Evolutionary conservation across 2,113 vertebrate genomes (phyloP), one percentile per base, ranked within the genome.

Genomic region (Pseudopipra pipra): DNA sequence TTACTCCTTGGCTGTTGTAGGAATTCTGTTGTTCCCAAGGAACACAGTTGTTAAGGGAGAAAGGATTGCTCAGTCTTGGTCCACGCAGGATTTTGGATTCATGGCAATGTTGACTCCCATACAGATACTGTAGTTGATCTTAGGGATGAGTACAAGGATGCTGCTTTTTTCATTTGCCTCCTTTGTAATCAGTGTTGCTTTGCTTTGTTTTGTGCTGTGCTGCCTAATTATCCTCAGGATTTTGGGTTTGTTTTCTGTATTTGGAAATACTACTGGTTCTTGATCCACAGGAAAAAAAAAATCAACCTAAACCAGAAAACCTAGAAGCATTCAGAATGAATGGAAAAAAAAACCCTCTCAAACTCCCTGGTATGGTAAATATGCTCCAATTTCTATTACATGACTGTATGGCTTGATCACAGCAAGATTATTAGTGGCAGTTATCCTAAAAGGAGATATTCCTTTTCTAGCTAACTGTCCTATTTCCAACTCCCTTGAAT

Each of bases 41-140:
- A 90, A 75, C 9, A 9, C 13, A 4, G 4, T 20, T 74, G 47
- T 47, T 70, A 30, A 65, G 39, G 83, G 28, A 83, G 61, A 72
- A 67, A 77, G 22, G 20, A 35, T 78, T 78, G 12, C 18, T 93
- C 22, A 33, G 71, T 51, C 46, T 83, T 72, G 54, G 37, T 56
- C 39, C 3, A 0, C 21, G 41, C 20, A 11, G 37, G 54, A 43
- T 52, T 88, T 90, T 47, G 82, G 43, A 27, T 25, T 91, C 62
- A 17, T 0, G 3, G 18, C 14, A 23, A 33, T 71, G 3, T 21
- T 63, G 52, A 35, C 10, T 79, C 17, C 7, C 0, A 0, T 15
- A 9, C 5, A 11, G 85, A 52, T 62, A 54, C 28, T 79, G 54
- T 35, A 66, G n/a, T 4, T 85, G 58, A 72, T 56, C 17, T 77